Evolutionary conservation across 2,888 invertebrate species (phyloP), one percentile per base, ranked within the genome.

Genomic region (Ceriagrion tenellum): DNA sequence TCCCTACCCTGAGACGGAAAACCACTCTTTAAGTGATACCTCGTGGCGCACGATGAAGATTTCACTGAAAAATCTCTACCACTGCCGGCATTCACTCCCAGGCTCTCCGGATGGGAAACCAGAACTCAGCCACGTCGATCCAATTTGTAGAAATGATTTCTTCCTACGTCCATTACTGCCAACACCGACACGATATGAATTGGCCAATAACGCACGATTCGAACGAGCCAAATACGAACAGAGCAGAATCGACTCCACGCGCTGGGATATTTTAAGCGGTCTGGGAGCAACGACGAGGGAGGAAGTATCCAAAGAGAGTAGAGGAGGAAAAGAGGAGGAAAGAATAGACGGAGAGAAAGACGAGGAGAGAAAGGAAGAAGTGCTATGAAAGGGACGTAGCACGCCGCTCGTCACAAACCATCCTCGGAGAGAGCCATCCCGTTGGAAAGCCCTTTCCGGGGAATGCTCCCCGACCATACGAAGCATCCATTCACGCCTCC

Each of bases 401-500:
- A 63, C 40, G 35, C 91, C 40, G 4, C 40, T 40, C 93, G 63
- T 59, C 16, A 47, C 69, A 26, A 40, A 40, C 89, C 89, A 12
- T 35, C 16, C n/a, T 89, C 59, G 6, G 59, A 59, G 56, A 56
- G 59, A 59, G 59, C 16, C 3, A 59, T 0, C 69, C 23, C 63
- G 6, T 55, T 35, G 59, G 91, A 91, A 91, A 91, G 2, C 16
- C 63, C 91, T 59, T 91, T 59, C 59, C 59, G 89, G 47, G 12
- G 55, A 35, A 89, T 55, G 89, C 26, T 59, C 91, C 30, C 35
- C 40, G 91, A 26, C 63, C 13, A 23, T 59, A 59, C 18, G 40
- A 40, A 63, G 63, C 63, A 59, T 63, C 91, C 91, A 91, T 91
- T 91, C 91, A 91, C 81, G 16, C 59, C 63, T 30, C n/a, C n/a